phyloP scores from a whole-genome alignment of 2,888 invertebrate species.

The Panopea generosa region DNA sequence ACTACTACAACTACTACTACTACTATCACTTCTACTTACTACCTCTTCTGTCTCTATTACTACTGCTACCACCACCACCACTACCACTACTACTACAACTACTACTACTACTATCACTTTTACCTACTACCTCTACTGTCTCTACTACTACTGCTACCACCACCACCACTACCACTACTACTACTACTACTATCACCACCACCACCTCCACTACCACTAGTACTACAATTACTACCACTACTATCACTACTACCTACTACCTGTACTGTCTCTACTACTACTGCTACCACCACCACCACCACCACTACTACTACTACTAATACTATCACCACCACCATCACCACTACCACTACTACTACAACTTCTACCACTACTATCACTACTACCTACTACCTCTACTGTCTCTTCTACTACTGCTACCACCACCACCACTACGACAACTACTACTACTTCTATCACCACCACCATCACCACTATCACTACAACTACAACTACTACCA shows the following conservation, averaged over 20 bases:
- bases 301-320: constrained; percentile 1
- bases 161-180: constrained; percentile 9
- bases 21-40: constrained; percentile 26
- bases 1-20: constrained; percentile 10
- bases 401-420: constrained; percentile 6
- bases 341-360: constrained; percentile 14
- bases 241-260: constrained; percentile 15
- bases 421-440: constrained; percentile 14
- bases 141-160: neutral
- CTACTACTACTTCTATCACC: constrained; percentile 17
- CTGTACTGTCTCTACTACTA: too few species aligned
- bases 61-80: constrained; percentile 27
- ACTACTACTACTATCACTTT: too few species aligned
- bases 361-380: constrained; percentile 3
- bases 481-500: constrained; percentile 3
- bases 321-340: constrained; percentile 5
- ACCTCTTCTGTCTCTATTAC: constrained; percentile 19
- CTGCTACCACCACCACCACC: too few species aligned
- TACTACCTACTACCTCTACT: constrained; percentile 2
- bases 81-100: neutral
- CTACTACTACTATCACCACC: constrained; percentile 33
- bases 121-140: too few species aligned
- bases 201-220: too few species aligned
- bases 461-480: neutral
- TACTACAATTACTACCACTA: too few species aligned